Conservation (phyloP, 2,797 vertebrate genomes). For the Telmatherina bonti region DNA sequence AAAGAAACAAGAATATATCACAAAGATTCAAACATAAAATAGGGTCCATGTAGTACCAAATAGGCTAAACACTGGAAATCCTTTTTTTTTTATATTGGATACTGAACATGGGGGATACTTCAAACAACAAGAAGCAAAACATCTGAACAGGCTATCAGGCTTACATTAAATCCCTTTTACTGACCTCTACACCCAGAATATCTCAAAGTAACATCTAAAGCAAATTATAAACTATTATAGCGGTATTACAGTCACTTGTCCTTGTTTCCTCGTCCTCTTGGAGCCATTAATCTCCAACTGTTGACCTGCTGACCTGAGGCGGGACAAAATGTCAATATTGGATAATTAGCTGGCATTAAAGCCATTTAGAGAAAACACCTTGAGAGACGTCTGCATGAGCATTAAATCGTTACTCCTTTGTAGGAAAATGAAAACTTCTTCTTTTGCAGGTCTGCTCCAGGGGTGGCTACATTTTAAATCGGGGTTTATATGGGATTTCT, state of each 20-base stretch:
- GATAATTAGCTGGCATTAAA: conserved; percentile 71
- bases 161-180: background rate
- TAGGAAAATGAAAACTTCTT: conserved; percentile 49
- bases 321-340: conserved; percentile 76
- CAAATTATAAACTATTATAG: background rate
- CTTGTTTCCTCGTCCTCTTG: conserved; percentile 18
- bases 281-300: conserved; percentile 72
- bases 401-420: conserved; percentile 44
- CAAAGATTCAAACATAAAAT: background rate
- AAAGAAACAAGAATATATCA: conserved; percentile 17
- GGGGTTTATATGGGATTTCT: conserved; percentile 24
- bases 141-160: background rate
- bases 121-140: background rate
- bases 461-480: conserved; percentile 15
- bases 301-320: conserved; percentile 76
- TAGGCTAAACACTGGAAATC: background rate
- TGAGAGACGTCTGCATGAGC: conserved; percentile 18
- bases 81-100: background rate
- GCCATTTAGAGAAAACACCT: conserved; percentile 58
- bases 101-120: background rate
- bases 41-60: background rate
- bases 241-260: conserved; percentile 12
- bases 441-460: conserved; percentile 15
- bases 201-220: background rate
- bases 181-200: background rate